phyloP scores from a whole-genome alignment of 2,113 vertebrate species.

The Anser brachyrhynchus region DNA sequence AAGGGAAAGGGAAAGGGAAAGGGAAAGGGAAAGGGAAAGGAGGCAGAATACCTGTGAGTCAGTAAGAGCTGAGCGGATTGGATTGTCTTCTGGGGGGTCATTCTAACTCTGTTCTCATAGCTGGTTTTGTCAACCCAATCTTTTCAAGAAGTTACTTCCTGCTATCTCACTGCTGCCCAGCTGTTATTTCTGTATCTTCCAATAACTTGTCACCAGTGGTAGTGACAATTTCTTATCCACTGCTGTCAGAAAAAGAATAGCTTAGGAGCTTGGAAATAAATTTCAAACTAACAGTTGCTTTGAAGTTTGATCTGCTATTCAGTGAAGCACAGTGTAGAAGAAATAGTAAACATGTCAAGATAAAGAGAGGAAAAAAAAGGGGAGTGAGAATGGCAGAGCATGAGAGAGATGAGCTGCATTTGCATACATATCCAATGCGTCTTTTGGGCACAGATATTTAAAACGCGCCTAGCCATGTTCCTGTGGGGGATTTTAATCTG shows the following conservation, averaged over 20 bases:
- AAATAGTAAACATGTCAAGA: slow-evolving; percentile 61
- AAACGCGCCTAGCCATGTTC: not conserved
- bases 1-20: too few species aligned
- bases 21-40: too few species aligned
- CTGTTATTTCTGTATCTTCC: slow-evolving; percentile 59
- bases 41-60: not conserved
- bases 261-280: slow-evolving; percentile 61
- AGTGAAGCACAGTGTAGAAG: slow-evolving; percentile 11
- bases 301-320: slow-evolving; percentile 70
- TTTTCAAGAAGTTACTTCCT: slow-evolving; percentile 56
- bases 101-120: slow-evolving; percentile 31
- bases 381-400: not conserved
- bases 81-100: slow-evolving; percentile 24
- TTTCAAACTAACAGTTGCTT: slow-evolving; percentile 61
- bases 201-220: slow-evolving; percentile 54
- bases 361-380: slow-evolving; percentile 32
- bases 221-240: slow-evolving; percentile 66
- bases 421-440: not conserved
- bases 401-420: slow-evolving; percentile 8
- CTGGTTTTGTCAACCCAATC: slow-evolving; percentile 58
- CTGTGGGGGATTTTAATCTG: too few species aligned
- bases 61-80: not conserved
- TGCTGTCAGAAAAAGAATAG: slow-evolving; percentile 59
- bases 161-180: slow-evolving; percentile 57
- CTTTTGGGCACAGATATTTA: not conserved